Percentiles rank a stretch among this genome's conserved stretches.
These are phyloP conservation scores for Hemicrepidius hirtus DNA, from an alignment of 2,888 invertebrate species.

Conservation along the genomic window DNA sequence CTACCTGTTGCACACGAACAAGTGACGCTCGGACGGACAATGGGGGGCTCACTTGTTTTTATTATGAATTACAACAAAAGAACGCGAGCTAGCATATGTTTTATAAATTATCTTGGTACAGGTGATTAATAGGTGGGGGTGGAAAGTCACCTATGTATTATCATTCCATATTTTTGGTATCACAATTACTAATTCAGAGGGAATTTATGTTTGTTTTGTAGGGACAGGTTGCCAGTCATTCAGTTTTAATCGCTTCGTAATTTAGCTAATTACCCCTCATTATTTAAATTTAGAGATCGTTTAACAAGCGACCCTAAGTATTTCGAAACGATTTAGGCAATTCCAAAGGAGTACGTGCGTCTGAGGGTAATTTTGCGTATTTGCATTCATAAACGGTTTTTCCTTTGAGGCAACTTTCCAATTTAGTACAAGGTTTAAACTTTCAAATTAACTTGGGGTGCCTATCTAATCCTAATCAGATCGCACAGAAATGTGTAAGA, in stretches of 20 bases:
- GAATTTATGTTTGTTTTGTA: slow-evolving; percentile 9
- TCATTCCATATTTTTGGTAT: neutral
- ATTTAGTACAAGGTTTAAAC: slow-evolving; percentile 9
- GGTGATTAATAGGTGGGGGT: slow-evolving; percentile 34
- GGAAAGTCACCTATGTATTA: neutral
- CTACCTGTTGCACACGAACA: slow-evolving; percentile 53
- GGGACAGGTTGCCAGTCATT: slow-evolving; percentile 15
- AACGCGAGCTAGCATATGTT: slow-evolving; percentile 37
- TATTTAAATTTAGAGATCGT: slow-evolving; percentile 21
- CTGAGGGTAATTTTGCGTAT: slow-evolving; percentile 16
- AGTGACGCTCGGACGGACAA: slow-evolving; percentile 44
- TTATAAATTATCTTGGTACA: slow-evolving; percentile 23
- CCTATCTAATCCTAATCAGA: slow-evolving; percentile 30
- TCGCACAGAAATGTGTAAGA: slow-evolving; percentile 17
- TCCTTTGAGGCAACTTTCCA: slow-evolving; percentile 36
- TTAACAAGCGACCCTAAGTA: slow-evolving; percentile 13
- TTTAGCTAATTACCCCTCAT: slow-evolving; percentile 47
- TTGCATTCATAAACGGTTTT: slow-evolving; percentile 7
- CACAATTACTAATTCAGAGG: neutral
- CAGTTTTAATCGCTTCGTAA: slow-evolving; percentile 25
- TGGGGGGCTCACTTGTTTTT: slow-evolving; percentile 40
- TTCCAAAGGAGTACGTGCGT: neutral
- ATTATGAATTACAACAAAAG: slow-evolving; percentile 34
- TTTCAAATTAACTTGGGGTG: slow-evolving; percentile 38
- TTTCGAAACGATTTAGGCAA: neutral